Base-by-base conservation (phyloP, 1,140 invertebrate genomes). In the Diorhabda sublineata region DNA sequence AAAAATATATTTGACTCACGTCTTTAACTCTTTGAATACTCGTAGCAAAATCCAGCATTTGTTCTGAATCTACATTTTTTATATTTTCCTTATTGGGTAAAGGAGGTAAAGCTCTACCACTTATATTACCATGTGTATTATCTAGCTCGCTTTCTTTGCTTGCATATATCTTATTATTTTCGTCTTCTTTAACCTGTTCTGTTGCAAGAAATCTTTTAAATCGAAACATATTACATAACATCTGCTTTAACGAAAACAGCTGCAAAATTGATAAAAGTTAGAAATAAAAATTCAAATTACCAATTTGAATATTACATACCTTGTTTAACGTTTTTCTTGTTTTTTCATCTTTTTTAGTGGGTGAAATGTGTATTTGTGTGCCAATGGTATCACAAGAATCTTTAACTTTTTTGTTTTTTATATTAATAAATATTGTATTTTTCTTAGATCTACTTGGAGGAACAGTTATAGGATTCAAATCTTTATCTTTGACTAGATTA, bases 21-120 rank as follows among this genome's bases (percentile, higher is more conserved):
- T 96, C 93, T 87, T 96, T 96, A 26, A 96, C 94, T 88, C 92
- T 93, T 79, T 95, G 92, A 76, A 97, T 95, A 72, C 92, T 96
- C 3, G 92, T 91, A 11, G 94, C 92, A 85, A 96, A 96, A 81
- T 96, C 93, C 81, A 91, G 87, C 2, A 83, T 80, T 2, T 81
- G 71, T 41, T 81, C 76, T 9, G 82, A 85, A 0, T 85, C 84
- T 9, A 83, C 62, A 56, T 43, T 66, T 65, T 71, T 52, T 58
- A 82, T 81, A 3, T 79, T 73, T 59, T 80, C 73, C 79, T 84
- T 82, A 71, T 85, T 85, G 6, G 93, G 92, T 72, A 95, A 81
- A 3, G 93, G 93, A 5, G 93, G 93, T 67, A 95, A 79, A 42
- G 93, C 92, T 47, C 92, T 85, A 59, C 89, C 85, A 70, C 87